These are phyloP conservation scores for Papilio glaucus DNA, from an alignment of 1,140 invertebrate species.

Conservation along the genomic window DNA sequence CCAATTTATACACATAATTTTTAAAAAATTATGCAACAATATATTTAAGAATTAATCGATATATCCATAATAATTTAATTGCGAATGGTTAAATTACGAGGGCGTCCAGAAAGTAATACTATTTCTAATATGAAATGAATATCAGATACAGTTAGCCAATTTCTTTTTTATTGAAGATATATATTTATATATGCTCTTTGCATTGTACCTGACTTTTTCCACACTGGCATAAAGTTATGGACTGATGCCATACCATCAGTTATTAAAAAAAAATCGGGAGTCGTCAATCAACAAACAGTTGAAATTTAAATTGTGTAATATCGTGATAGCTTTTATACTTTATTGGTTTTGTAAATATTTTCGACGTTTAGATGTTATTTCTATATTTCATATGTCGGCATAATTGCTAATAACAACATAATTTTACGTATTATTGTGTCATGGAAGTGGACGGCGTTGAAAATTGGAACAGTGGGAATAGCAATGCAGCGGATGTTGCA, in stretches of 20 bases:
- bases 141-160: too few species aligned
- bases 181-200: too few species aligned
- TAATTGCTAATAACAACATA: slow-evolving; percentile 3
- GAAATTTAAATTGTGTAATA: slow-evolving; percentile 40
- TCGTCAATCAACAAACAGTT: slow-evolving; percentile 40
- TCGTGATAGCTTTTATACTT: slow-evolving; percentile 28
- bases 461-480: slow-evolving; percentile 57
- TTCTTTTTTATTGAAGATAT: too few species aligned
- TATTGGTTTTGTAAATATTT: slow-evolving; percentile 37
- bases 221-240: slow-evolving; percentile 3
- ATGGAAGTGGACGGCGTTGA: slow-evolving; percentile 76
- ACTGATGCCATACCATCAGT: not conserved
- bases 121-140: too few species aligned
- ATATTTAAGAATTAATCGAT: too few species aligned
- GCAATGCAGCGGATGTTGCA: slow-evolving; percentile 61
- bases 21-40: too few species aligned
- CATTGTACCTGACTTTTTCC: too few species aligned
- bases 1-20: too few species aligned
- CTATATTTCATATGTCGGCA: slow-evolving; percentile 22
- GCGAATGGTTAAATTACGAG: too few species aligned
- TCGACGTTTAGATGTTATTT: slow-evolving; percentile 39
- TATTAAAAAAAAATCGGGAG: not conserved
- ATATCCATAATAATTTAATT: too few species aligned
- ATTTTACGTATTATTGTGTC: slow-evolving; percentile 25
- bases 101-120: too few species aligned